A percentile compares a stretch with the other conserved stretches of the same genome.
Evolutionary conservation across 2,113 vertebrate species (phyloP).

Genomic region (Willisornis vidua): DNA sequence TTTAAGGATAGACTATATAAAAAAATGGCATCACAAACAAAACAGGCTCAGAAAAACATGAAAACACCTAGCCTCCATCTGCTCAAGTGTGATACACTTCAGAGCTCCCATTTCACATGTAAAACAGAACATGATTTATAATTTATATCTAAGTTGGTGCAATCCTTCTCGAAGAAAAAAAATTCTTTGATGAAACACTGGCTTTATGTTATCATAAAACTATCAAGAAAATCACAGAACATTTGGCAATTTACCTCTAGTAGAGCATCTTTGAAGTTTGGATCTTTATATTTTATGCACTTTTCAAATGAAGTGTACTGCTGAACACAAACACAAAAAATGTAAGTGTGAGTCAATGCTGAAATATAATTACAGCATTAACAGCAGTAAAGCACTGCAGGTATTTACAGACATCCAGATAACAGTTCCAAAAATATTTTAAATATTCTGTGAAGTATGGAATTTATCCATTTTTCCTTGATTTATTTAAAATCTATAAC

Average conservation of each 20-base stretch:
- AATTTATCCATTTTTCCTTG: constrained; percentile 42
- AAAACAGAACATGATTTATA: constrained; percentile 78
- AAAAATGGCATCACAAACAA: constrained; percentile 68
- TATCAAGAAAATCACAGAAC: constrained; percentile 69
- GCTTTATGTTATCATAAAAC: constrained; percentile 67
- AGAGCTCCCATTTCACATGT: constrained; percentile 73
- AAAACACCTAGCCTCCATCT: constrained; percentile 62
- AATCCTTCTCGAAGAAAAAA: constrained; percentile 67
- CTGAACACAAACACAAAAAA: constrained; percentile 61
- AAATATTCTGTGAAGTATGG: constrained; percentile 27
- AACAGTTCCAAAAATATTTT: constrained; percentile 19
- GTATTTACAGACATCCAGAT: constrained; percentile 65
- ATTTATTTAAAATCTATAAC: constrained; percentile 57
- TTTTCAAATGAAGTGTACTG: constrained; percentile 38
- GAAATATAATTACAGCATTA: constrained; percentile 62
- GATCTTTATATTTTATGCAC: constrained; percentile 72
- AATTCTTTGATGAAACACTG: constrained; percentile 71
- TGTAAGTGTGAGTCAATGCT: background rate
- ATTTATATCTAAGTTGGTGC: constrained; percentile 69
- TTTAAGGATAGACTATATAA: constrained; percentile 43
- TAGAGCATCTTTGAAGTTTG: constrained; percentile 64
- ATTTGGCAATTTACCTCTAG: constrained; percentile 68
- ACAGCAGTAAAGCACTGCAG: constrained; percentile 21
- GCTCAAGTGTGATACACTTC: constrained; percentile 55
- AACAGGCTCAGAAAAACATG: constrained; percentile 56